Percentiles rank a stretch among this genome's conserved stretches.
Conservation (phyloP, 2,888 invertebrate species). For the Acanthacorydalis orientalis region DNA sequence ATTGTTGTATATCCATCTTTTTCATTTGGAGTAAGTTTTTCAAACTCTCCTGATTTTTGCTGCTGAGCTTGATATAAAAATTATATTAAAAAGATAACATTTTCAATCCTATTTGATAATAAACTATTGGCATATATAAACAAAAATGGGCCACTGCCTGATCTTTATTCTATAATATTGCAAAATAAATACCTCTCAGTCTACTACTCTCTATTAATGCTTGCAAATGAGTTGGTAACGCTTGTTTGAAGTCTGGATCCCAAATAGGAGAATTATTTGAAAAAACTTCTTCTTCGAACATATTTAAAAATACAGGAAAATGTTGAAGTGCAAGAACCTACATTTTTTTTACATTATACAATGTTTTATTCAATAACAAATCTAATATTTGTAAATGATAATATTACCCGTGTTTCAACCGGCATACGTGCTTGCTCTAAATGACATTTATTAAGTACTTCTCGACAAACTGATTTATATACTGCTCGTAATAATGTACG, state of each 20-base stretch:
- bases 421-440: constrained; percentile 81
- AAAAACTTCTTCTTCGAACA: constrained; percentile 78
- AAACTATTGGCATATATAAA: not conserved
- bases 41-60: constrained; percentile 36
- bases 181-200: constrained; percentile 16
- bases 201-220: constrained; percentile 39
- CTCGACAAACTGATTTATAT: constrained; percentile 59
- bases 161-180: not conserved
- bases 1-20: constrained; percentile 52
- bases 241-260: constrained; percentile 77
- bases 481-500: constrained; percentile 71
- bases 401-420: constrained; percentile 52
- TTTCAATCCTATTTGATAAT: not conserved
- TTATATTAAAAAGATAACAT: not conserved
- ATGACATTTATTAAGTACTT: constrained; percentile 70
- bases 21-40: constrained; percentile 43
- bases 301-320: constrained; percentile 80
- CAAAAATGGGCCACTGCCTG: not conserved
- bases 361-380: not conserved
- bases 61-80: not conserved
- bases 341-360: not conserved
- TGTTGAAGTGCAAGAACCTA: constrained; percentile 64
- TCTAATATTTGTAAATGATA: constrained; percentile 6
- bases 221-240: constrained; percentile 48
- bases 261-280: constrained; percentile 78